A percentile compares a stretch with the other conserved stretches of the same genome.
Evolutionary conservation across 1,140 invertebrate species (phyloP).

Genomic region (Plodia interpunctella): DNA sequence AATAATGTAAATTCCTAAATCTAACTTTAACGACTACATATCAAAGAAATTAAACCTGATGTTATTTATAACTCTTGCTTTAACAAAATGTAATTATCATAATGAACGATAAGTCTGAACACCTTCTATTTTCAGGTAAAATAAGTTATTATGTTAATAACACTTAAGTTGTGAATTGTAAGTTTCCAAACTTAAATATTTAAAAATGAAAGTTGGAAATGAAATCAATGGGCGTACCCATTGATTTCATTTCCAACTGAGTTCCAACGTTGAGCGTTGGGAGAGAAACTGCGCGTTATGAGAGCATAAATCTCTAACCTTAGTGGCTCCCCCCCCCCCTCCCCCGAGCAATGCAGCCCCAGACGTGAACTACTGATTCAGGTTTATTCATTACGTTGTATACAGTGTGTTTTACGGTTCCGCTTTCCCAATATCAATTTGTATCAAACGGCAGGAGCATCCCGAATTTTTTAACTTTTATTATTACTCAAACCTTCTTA

Average conservation of each 20-base stretch:
- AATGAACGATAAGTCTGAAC: no score
- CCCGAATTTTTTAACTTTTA: not conserved
- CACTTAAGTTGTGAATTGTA: no score
- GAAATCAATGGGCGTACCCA: conserved; percentile 59
- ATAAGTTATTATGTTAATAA: no score
- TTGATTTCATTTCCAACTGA: no score
- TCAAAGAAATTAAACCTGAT: no score
- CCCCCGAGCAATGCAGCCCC: conserved; percentile 36
- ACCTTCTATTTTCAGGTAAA: no score
- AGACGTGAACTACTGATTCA: conserved; percentile 42
- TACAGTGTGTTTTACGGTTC: conserved; percentile 11
- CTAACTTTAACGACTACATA: no score
- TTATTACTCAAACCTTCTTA: not conserved
- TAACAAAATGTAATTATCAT: no score
- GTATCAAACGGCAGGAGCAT: not conserved
- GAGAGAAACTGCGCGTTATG: conserved; percentile 56
- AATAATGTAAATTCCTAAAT: conserved; percentile 12
- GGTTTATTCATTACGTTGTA: conserved; percentile 42
- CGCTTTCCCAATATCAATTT: conserved; percentile 6
- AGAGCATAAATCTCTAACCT: conserved; percentile 63
- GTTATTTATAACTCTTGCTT: no score
- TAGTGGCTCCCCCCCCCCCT: conserved; percentile 26
- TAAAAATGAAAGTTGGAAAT: conserved; percentile 62
- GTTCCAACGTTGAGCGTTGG: conserved; percentile 54
- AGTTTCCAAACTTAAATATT: conserved; percentile 27